Evolutionary conservation across 2,113 vertebrate genomes (phyloP).

Genomic region (Hymenochirus boettgeri): DNA sequence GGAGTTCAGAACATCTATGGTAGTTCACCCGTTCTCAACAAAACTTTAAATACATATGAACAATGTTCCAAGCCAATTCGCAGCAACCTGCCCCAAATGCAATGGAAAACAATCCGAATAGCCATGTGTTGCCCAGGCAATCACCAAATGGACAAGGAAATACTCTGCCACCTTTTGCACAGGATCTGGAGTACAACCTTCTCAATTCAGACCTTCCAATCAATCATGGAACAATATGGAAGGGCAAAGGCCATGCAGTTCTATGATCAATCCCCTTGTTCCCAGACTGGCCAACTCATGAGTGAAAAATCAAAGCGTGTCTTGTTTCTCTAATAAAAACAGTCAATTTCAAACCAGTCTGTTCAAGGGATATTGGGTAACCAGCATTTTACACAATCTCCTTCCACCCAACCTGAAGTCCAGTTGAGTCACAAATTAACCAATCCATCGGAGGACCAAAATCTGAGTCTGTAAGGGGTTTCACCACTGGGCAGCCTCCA

Average conservation of each 20-base stretch:
- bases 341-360: constrained; percentile 63
- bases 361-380: constrained; percentile 62
- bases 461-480: constrained; percentile 61
- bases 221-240: constrained; percentile 53
- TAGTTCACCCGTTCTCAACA: constrained; percentile 66
- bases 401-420: constrained; percentile 73
- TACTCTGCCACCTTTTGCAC: constrained; percentile 60
- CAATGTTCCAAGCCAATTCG: constrained; percentile 62
- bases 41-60: constrained; percentile 55
- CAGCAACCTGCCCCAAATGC: constrained; percentile 71
- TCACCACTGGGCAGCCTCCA: constrained; percentile 68
- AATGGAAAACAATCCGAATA: constrained; percentile 68
- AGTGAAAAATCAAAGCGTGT: constrained; percentile 65
- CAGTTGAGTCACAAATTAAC: constrained; percentile 71
- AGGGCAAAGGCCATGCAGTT: constrained; percentile 59
- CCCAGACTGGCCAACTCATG: constrained; percentile 70
- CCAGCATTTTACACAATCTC: constrained; percentile 74
- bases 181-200: constrained; percentile 58
- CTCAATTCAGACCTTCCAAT: constrained; percentile 65
- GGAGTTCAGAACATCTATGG: constrained; percentile 65
- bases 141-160: constrained; percentile 54
- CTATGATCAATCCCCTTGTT: constrained; percentile 64
- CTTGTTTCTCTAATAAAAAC: constrained; percentile 57
- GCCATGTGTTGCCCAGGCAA: constrained; percentile 65
- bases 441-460: constrained; percentile 65